Evolutionary conservation across 64 coral and sea anemone species (phyloP).

Genomic region (Porites australiensis): DNA sequence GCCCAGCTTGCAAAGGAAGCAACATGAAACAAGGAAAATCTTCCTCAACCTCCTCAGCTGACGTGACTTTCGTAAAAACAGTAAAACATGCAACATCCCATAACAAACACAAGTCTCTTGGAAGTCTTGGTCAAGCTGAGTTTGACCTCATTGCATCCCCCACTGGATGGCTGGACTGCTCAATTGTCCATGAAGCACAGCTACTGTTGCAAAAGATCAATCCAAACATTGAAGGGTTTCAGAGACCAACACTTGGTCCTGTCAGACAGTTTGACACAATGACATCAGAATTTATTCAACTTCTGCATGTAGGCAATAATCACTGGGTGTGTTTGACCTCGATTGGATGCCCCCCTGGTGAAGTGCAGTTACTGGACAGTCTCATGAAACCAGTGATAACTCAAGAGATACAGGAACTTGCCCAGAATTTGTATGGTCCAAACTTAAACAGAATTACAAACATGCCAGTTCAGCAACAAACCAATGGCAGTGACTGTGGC

Average conservation of each 20-base stretch:
- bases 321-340: too few species aligned
- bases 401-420: too few species aligned
- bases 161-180: background rate
- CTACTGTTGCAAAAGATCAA: background rate
- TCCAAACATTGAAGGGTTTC: constrained; percentile 5
- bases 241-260: constrained; percentile 21
- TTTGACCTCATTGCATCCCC: constrained; percentile 53
- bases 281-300: background rate
- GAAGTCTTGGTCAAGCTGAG: background rate
- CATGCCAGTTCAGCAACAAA: too few species aligned
- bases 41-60: background rate
- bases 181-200: background rate
- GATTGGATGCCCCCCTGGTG: too few species aligned
- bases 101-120: background rate
- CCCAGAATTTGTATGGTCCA: too few species aligned
- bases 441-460: too few species aligned
- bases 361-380: too few species aligned
- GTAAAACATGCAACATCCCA: background rate
- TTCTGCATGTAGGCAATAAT: too few species aligned
- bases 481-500: too few species aligned
- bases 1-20: constrained; percentile 29
- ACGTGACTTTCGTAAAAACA: background rate
- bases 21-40: background rate
- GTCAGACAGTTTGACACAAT: constrained; percentile 13
- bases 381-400: too few species aligned